Evolutionary conservation across 2,888 invertebrate genomes (phyloP), one percentile per base, ranked within the genome.

Genomic region (Sphecodes monilicornis): DNA sequence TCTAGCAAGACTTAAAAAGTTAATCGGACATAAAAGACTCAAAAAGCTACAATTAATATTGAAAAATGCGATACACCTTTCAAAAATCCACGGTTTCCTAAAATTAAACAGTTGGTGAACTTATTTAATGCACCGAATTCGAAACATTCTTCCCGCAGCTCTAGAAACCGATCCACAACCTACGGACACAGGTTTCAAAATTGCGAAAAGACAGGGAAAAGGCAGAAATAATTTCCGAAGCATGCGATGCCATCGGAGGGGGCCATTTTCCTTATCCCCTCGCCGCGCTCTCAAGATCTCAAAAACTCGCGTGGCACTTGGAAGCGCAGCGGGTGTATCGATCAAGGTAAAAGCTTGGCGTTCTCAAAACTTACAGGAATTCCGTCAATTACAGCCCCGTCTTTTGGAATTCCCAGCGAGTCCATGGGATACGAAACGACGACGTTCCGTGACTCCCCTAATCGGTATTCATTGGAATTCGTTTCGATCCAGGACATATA

Each of bases 401-500:
- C 87, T 86, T 86, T 83, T 77, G 86, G 87, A 87, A 87, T 87
- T 83, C 87, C 83, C 86, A 76, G 73, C 76, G 78, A 39, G 41
- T 57, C 50, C 85, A 46, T 32, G 71, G 82, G 78, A 80, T 84
- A 80, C 82, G 80, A 82, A 88, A 88, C 89, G 83, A 88, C 89
- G 83, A 80, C 82, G 88, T 85, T 84, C 79, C 82, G 69, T 66
- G 80, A 82, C 80, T 83, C 85, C 83, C 82, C 82, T 87, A 84
- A 89, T 90, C 90, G 90, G 89, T 88, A 90, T 90, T 90, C 90
- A 88, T 89, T 85, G 90, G 89, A 88, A 90, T 90, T 89, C 90
- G 89, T 89, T 86, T 70, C 76, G 81, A 81, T 80, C 76, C 69
- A 54, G 39, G 71, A 66, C 74, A 41, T 36, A 22, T 54, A 60